These are phyloP conservation scores for Drosophila ironensis DNA, from an alignment of 1,140 invertebrate species.

Conservation along the genomic window DNA sequence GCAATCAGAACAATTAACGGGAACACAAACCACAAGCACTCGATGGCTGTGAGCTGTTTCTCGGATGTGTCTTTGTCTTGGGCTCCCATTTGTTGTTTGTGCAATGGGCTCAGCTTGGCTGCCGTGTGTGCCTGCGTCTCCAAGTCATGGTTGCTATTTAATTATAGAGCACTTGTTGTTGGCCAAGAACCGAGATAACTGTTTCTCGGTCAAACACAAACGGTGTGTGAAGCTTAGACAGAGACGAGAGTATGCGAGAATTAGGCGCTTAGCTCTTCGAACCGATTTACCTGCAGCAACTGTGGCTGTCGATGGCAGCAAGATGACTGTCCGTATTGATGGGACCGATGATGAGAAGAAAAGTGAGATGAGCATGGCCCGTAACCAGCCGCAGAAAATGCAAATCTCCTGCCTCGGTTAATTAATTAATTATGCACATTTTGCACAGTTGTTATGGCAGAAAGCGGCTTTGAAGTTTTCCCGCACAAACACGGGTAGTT, in stretches of 20 bases:
- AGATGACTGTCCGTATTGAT: slow-evolving; percentile 30
- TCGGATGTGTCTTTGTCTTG: slow-evolving; percentile 3
- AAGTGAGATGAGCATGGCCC: slow-evolving; percentile 9
- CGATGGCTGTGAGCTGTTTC: slow-evolving; percentile 12
- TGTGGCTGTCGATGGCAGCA: slow-evolving; percentile 3
- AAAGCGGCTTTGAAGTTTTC: slow-evolving; percentile 58
- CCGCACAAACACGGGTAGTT: slow-evolving; percentile 70
- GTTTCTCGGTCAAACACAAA: slow-evolving; percentile 19
- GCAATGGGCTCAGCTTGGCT: slow-evolving; percentile 48
- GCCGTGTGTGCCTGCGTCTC: slow-evolving; percentile 44
- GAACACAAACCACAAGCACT: slow-evolving; percentile 25
- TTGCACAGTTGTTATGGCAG: slow-evolving; percentile 53
- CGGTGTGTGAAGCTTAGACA: slow-evolving; percentile 56
- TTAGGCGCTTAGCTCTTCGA: slow-evolving; percentile 1
- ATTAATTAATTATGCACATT: slow-evolving; percentile 76
- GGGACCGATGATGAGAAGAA: slow-evolving; percentile 11
- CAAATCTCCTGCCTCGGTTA: slow-evolving; percentile 50
- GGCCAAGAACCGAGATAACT: slow-evolving; percentile 9
- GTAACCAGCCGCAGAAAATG: slow-evolving; percentile 43
- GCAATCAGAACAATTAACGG: slow-evolving; percentile 72
- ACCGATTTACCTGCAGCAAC: slow-evolving; percentile 1
- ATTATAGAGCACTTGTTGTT: slow-evolving; percentile 67
- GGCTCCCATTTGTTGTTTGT: slow-evolving; percentile 62
- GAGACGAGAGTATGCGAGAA: slow-evolving; percentile 1
- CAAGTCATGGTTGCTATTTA: slow-evolving; percentile 54